A percentile compares a stretch with the other conserved stretches of the same genome.
Conservation (phyloP, 2,888 invertebrate species). For the Heliothis peltigera region DNA sequence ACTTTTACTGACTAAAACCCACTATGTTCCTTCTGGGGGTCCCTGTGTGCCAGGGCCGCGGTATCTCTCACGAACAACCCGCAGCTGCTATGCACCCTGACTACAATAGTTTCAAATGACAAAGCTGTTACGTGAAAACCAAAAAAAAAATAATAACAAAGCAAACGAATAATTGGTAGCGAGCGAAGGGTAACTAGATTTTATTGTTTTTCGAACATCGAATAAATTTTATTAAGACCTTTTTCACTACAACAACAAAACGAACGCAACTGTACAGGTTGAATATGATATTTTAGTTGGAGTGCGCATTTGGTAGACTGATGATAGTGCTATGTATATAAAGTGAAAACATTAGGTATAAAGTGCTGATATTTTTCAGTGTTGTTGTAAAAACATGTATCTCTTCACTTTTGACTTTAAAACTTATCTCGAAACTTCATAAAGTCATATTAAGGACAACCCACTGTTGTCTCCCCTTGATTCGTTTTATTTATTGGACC, state of each 20-base stretch:
- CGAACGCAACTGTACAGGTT: not conserved
- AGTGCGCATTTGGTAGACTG: not conserved
- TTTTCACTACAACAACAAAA: constrained; percentile 15
- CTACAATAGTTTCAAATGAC: constrained; percentile 36
- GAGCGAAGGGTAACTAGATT: constrained; percentile 18
- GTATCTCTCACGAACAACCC: no score
- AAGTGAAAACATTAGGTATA: not conserved
- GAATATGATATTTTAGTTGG: not conserved
- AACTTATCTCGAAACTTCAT: constrained; percentile 21
- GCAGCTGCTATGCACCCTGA: no score
- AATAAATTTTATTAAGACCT: constrained; percentile 27
- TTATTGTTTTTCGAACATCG: constrained; percentile 33
- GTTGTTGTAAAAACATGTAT: constrained; percentile 1
- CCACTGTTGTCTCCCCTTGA: constrained; percentile 28
- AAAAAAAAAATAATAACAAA: constrained; percentile 34
- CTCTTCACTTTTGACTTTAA: constrained; percentile 11
- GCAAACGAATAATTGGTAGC: constrained; percentile 20
- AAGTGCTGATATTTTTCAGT: not conserved
- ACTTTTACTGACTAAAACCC: no score
- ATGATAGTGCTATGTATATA: no score
- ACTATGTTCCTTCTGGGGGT: no score
- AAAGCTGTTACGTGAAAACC: constrained; percentile 36
- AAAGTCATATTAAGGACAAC: constrained; percentile 27
- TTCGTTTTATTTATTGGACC: constrained; percentile 40
- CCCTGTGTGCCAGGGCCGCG: no score